Evolutionary conservation across 2,888 invertebrate species (phyloP), one percentile per base, ranked within the genome.

Genomic region (Oasisia sp.): DNA sequence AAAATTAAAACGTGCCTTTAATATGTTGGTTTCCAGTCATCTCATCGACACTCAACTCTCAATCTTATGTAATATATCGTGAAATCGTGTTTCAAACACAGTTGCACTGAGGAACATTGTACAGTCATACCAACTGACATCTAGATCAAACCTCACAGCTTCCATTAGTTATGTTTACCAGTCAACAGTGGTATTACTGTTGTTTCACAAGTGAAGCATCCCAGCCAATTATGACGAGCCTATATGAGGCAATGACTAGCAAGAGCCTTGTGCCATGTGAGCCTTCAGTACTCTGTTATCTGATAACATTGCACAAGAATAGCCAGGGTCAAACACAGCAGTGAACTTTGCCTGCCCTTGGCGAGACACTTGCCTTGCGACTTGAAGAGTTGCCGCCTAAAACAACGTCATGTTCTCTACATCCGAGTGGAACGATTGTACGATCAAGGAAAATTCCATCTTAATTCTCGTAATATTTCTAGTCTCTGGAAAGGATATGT

Each of bases 291-390:
- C 5, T 74, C 19, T n/a, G 27, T 74, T 74, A 74, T 74, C 74
- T 74, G 74, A 27, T 74, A 19, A 19, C 74, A 74, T 74, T 74
- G 27, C 74, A 74, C 74, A 74, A 74, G 74, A 74, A 74, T 74
- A 74, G 74, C 27, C 74, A 27, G 74, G 74, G 74, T 27, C 74
- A 74, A 74, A 74, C 74, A 74, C 74, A 2, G 27, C 1, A 19
- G 19, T 74, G 74, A 74, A 74, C 74, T 74, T 74, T 74, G 74
- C 74, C 74, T 74, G 74, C 74, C 74, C 74, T 74, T n/a, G 74
- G 74, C 74, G 50, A 50, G 50, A 50, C 50, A 38, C 38, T n/a
- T n/a, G n/a, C 5, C 50, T 50, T 50, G n/a, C 74, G 7, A 74
- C 19, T 19, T 74, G n/a, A 74, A 74, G 19, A 74, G 74, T 74